Evolutionary conservation across 2,113 vertebrate genomes (phyloP).

Genomic region (Petrocephalus zakoni): DNA sequence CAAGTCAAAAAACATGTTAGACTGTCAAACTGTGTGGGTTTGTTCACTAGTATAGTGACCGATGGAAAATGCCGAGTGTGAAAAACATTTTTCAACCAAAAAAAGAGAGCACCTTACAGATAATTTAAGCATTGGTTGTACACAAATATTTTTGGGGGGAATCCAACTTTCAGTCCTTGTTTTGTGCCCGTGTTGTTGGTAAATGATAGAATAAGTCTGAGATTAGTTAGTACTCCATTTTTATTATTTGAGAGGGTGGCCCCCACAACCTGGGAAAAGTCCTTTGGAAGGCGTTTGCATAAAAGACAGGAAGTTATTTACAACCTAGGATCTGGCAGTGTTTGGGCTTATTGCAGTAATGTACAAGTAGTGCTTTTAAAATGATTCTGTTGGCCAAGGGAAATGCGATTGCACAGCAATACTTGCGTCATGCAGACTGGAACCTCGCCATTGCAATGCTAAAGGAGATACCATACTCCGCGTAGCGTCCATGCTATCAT

Average conservation of each 20-base stretch:
- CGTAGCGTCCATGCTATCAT: neutral
- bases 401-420: slow-evolving; percentile 50
- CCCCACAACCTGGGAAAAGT: slow-evolving; percentile 41
- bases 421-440: slow-evolving; percentile 24
- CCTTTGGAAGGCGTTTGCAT: slow-evolving; percentile 54
- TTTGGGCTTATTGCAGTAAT: slow-evolving; percentile 59
- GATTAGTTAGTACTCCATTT: slow-evolving; percentile 58
- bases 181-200: slow-evolving; percentile 47
- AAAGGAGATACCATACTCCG: neutral
- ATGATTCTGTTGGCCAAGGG: slow-evolving; percentile 55
- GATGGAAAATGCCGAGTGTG: neutral
- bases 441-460: slow-evolving; percentile 22
- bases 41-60: neutral
- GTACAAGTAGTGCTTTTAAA: slow-evolving; percentile 62
- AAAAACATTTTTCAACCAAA: neutral
- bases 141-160: neutral
- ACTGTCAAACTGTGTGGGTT: no score
- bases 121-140: neutral
- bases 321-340: slow-evolving; percentile 59
- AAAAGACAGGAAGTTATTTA: slow-evolving; percentile 67
- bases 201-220: slow-evolving; percentile 53
- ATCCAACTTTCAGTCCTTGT: slow-evolving; percentile 38
- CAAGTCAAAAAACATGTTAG: slow-evolving; percentile 43
- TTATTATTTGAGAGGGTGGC: slow-evolving; percentile 56
- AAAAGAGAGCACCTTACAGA: neutral